phyloP scores from a whole-genome alignment of 2,113 vertebrate species.

The Indicator maculatus region DNA sequence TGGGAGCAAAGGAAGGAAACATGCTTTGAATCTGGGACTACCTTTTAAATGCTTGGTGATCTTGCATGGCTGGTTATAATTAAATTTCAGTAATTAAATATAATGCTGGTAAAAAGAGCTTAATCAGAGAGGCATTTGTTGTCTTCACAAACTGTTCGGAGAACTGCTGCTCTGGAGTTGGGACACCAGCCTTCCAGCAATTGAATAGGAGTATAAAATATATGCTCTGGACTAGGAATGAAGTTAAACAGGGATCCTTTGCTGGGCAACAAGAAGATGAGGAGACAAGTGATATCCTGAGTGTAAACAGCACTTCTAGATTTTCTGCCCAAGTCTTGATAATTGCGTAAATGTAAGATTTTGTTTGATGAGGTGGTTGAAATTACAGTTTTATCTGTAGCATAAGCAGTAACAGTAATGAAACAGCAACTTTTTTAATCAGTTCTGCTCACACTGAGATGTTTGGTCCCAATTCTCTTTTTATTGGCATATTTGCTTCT shows the following conservation, averaged over 20 bases:
- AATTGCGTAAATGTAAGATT: not conserved
- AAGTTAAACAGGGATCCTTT: not conserved
- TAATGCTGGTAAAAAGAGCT: not conserved
- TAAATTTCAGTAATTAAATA: slow-evolving; percentile 26
- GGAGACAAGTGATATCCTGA: not conserved
- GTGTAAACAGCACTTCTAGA: not conserved
- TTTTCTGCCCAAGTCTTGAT: not conserved
- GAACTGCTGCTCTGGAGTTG: not conserved
- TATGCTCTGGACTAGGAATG: not conserved
- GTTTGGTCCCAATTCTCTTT: not conserved
- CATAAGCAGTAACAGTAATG: not conserved
- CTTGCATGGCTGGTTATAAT: not conserved
- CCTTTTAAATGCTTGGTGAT: not conserved
- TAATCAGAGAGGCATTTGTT: not conserved
- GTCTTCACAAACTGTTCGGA: slow-evolving; percentile 17
- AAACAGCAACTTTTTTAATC: not conserved
- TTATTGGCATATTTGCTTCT: not conserved
- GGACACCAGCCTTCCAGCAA: not conserved
- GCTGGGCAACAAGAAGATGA: not conserved
- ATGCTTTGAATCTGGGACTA: not conserved
- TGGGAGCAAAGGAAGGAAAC: not conserved
- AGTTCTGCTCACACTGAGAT: not conserved
- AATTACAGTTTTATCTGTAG: not conserved
- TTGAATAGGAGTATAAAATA: not conserved
- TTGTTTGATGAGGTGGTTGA: not conserved